Percentiles rank a stretch among this genome's conserved stretches.
phyloP scores from a whole-genome alignment of 2,113 vertebrate species.

The Upupa epops region DNA sequence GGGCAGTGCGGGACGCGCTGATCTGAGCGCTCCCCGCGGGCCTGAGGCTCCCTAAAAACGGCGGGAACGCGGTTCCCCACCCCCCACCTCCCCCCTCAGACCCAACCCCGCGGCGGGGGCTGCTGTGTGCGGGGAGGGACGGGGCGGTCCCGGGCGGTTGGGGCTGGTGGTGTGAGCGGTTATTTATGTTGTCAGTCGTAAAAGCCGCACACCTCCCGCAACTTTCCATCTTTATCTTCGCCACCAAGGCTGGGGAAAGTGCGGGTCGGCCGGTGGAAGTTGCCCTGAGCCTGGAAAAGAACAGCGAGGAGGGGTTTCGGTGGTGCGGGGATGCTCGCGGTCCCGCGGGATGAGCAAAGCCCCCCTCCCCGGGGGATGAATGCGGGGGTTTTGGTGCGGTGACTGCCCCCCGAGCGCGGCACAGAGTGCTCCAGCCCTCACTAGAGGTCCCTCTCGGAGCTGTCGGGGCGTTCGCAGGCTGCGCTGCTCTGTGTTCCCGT shows the following conservation, averaged over 20 bases:
- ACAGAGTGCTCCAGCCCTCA: conserved; percentile 65
- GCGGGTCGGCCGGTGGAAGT: background rate
- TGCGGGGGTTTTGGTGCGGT: conserved; percentile 72
- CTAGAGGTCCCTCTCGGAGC: conserved; percentile 82
- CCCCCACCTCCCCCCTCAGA: too few species aligned
- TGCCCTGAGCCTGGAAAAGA: background rate
- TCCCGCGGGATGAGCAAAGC: conserved; percentile 35
- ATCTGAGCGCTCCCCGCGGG: conserved; percentile 75
- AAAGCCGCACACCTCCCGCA: background rate
- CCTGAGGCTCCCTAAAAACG: too few species aligned
- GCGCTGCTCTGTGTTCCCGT: background rate
- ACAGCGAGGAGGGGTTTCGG: background rate
- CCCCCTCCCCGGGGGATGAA: conserved; percentile 60
- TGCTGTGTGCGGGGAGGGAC: background rate
- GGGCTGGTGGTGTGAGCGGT: background rate
- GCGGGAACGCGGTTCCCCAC: too few species aligned
- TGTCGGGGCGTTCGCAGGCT: conserved; percentile 46
- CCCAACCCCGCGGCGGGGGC: conserved; percentile 61
- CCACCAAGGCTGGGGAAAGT: background rate
- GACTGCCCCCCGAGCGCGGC: conserved; percentile 64
- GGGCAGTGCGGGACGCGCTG: conserved; percentile 77
- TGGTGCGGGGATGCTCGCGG: conserved; percentile 15
- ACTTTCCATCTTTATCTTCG: background rate
- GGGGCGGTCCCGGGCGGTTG: background rate
- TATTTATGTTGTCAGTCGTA: background rate